Evolutionary conservation across 2,797 vertebrate species (phyloP).

Genomic region (Fratercula arctica): DNA sequence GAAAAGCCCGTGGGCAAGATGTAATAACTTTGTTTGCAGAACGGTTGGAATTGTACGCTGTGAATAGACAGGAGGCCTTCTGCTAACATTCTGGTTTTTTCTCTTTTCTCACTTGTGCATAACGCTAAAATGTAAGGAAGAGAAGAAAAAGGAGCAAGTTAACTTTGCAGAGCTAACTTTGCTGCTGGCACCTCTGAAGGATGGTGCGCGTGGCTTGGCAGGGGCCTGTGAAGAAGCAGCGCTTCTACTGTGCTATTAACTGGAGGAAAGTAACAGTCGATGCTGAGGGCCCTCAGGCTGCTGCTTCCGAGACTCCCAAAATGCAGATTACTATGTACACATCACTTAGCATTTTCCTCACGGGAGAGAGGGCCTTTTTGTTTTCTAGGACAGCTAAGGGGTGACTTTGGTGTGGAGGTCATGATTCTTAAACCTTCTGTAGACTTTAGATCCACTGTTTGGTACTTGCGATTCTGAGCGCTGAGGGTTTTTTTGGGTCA

Average conservation of each 20-base stretch:
- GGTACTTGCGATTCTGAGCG: not conserved
- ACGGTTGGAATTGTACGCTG: fast-evolving
- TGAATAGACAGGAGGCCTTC: fast-evolving
- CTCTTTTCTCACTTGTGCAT: not conserved
- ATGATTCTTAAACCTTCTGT: not conserved
- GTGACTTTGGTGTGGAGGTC: not conserved
- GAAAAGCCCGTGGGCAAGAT: not conserved
- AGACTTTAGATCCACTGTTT: not conserved
- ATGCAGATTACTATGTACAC: fast-evolving
- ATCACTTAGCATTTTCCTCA: not conserved
- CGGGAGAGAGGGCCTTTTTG: not conserved
- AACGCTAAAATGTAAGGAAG: not conserved
- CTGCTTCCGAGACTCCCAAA: not conserved
- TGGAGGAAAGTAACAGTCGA: fast-evolving
- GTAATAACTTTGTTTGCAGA: not conserved
- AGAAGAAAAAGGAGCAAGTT: not conserved
- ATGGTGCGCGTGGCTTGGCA: fast-evolving
- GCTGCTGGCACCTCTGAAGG: not conserved
- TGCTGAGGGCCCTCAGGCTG: not conserved
- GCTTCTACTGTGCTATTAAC: fast-evolving
- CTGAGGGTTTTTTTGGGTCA: fast-evolving
- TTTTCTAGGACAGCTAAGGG: not conserved
- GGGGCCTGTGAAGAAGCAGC: not conserved
- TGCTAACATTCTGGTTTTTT: not conserved
- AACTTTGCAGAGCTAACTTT: not conserved